Evolutionary conservation across 2,113 vertebrate genomes (phyloP), one percentile per base, ranked within the genome.

Genomic region (Lepisosteus oculatus): DNA sequence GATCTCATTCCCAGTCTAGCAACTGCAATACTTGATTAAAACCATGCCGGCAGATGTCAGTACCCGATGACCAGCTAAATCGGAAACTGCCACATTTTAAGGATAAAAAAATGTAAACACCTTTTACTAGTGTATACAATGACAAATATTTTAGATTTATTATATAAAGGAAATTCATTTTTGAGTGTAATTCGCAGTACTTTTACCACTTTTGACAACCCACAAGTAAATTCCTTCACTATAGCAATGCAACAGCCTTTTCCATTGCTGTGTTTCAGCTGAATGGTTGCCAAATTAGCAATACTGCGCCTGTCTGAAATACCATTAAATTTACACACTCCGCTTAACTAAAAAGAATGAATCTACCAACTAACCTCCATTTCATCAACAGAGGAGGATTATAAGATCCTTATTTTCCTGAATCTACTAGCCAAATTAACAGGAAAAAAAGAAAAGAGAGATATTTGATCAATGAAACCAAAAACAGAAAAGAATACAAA

Each of bases 191-290:
- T 41, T 43, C 17, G n/a, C 69, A 66, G 56, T 14, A 56, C 43
- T 69, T 51, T 62, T 6, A 69, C 14, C 67, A 44, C 67, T 57
- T 68, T 17, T 12, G 55, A 57, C 55, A 67, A 64, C 69, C 8
- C 43, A 13, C n/a, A 73, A 54, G 56, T 54, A 67, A 74, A 71
- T 72, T 57, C 55, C n/a, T 54, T 66, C 63, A 71, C 67, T 61
- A 71, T 61, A 9, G 54, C 47, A 55, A 29, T 47, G 62, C 47
- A 56, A 65, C 65, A 55, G 62, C 47, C 45, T 72, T 65, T 72
- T 17, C 45, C 45, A 67, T 67, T 55, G 51, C 29, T 7, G n/a
- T 8, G 65, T 72, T 64, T 57, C 55, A 44, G 55, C 29, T 67
- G 55, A 72, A 14, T 61, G 65, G 54, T n/a, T 43, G 14, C 15